Percentiles rank a stretch among this genome's conserved stretches.
These are phyloP conservation scores for Dynastes tityus DNA, from an alignment of 2,888 invertebrate genomes.

Conservation along the genomic window DNA sequence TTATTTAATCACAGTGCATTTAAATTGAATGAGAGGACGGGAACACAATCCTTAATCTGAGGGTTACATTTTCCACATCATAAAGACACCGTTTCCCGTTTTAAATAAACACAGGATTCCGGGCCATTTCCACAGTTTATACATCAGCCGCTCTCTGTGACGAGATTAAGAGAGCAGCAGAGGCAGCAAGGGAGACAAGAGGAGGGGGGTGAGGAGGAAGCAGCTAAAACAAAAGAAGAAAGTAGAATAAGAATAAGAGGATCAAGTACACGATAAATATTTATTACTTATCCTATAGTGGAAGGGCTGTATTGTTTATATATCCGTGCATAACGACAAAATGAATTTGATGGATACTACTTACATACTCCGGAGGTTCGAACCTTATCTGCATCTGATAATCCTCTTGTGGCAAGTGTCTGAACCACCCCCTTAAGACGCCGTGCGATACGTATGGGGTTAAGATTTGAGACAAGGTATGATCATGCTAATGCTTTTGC, in stretches of 20 bases:
- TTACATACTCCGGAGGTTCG: constrained; percentile 9
- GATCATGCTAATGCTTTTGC: constrained; percentile 71
- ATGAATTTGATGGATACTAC: constrained; percentile 48
- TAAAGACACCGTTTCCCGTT: constrained; percentile 33
- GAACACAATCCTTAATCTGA: constrained; percentile 27
- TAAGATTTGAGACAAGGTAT: constrained; percentile 69
- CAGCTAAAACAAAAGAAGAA: constrained; percentile 35
- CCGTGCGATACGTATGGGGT: constrained; percentile 66
- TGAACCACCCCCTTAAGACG: constrained; percentile 67
- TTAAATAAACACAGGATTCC: constrained; percentile 41
- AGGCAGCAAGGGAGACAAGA: constrained; percentile 63
- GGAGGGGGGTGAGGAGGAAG: constrained; percentile 59
- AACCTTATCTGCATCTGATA: constrained; percentile 67
- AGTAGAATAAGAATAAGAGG: constrained; percentile 61
- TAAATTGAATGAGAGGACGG: constrained; percentile 6
- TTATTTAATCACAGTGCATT: neutral
- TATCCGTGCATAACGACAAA: constrained; percentile 32
- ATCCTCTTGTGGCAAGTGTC: constrained; percentile 70
- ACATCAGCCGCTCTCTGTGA: constrained; percentile 49
- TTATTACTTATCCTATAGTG: constrained; percentile 63
- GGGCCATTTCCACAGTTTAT: constrained; percentile 37
- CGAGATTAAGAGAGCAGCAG: constrained; percentile 61
- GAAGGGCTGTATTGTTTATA: constrained; percentile 56
- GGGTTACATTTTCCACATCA: constrained; percentile 39
- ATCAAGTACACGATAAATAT: constrained; percentile 66